Evolutionary conservation across 2,888 invertebrate genomes (phyloP).

Genomic region (Hypselothyrea guttata): DNA sequence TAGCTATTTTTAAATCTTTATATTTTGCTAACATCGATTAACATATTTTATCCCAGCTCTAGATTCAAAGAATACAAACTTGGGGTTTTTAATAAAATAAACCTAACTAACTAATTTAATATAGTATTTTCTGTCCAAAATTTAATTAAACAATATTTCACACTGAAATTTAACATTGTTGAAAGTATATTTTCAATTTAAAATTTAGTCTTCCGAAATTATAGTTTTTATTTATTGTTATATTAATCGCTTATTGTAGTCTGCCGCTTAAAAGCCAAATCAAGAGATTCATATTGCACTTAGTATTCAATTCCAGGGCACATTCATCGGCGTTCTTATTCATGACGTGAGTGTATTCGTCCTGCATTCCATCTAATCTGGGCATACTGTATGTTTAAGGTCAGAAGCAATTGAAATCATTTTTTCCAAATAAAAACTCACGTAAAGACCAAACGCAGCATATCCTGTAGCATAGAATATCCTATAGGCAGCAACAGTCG

Average conservation of each 20-base stretch:
- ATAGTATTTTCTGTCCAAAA: too few relatives aligned
- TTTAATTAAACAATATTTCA: too few relatives aligned
- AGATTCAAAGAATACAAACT: too few relatives aligned
- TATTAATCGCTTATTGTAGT: conserved; percentile 20
- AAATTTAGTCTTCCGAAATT: too few relatives aligned
- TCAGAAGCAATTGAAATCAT: not conserved
- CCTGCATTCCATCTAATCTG: conserved; percentile 53
- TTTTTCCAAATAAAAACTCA: conserved; percentile 74
- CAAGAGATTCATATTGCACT: conserved; percentile 61
- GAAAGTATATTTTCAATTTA: too few relatives aligned
- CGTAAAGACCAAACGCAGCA: conserved; percentile 86
- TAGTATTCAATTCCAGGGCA: conserved; percentile 44
- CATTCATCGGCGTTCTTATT: conserved; percentile 37
- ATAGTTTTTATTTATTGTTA: too few relatives aligned
- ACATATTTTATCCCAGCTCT: too few relatives aligned
- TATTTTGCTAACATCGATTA: too few relatives aligned
- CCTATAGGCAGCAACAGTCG: conserved; percentile 85
- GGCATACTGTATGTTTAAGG: conserved; percentile 39
- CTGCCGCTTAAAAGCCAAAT: conserved; percentile 60
- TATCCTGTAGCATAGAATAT: conserved; percentile 87
- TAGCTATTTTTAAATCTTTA: too few relatives aligned
- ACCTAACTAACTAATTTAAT: too few relatives aligned
- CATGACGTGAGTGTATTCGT: conserved; percentile 56
- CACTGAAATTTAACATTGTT: too few relatives aligned
- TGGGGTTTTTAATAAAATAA: too few relatives aligned